Percentiles rank a stretch among this genome's conserved stretches.
Conservation (phyloP, 1,140 invertebrate species). For the Drosophila sturtevanti region DNA sequence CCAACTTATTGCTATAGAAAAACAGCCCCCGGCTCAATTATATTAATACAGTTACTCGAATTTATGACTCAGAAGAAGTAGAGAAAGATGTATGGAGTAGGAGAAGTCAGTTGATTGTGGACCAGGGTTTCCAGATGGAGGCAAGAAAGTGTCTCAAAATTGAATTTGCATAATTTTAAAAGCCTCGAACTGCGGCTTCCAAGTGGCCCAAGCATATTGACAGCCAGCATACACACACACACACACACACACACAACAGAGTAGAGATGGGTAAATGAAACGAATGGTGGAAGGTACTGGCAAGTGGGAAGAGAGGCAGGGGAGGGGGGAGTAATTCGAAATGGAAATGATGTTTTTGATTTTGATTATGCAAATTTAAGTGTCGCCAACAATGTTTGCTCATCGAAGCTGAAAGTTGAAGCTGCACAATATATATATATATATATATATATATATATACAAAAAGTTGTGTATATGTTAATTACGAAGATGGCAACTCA, state of each 20-base stretch:
- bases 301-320: too few species aligned
- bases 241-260: too few species aligned
- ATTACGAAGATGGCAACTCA: constrained; percentile 34
- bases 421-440: constrained; percentile 24
- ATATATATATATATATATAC: neutral
- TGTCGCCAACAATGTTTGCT: constrained; percentile 76
- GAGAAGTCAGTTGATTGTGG: neutral
- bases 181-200: constrained; percentile 68
- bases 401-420: constrained; percentile 62
- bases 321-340: constrained; percentile 23
- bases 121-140: neutral
- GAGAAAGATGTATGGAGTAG: constrained; percentile 5
- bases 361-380: constrained; percentile 82
- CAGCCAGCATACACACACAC: constrained; percentile 40
- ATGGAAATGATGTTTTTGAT: constrained; percentile 80
- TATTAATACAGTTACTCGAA: constrained; percentile 80
- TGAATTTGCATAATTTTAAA: constrained; percentile 82
- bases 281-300: neutral
- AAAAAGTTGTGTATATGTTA: constrained; percentile 31
- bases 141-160: constrained; percentile 70
- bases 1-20: neutral
- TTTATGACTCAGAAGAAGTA: constrained; percentile 56
- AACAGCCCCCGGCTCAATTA: constrained; percentile 66
- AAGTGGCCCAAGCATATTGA: constrained; percentile 75
- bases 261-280: neutral